These are phyloP conservation scores for Adelges cooleyi DNA, from an alignment of 1,140 invertebrate species.

Conservation along the genomic window DNA sequence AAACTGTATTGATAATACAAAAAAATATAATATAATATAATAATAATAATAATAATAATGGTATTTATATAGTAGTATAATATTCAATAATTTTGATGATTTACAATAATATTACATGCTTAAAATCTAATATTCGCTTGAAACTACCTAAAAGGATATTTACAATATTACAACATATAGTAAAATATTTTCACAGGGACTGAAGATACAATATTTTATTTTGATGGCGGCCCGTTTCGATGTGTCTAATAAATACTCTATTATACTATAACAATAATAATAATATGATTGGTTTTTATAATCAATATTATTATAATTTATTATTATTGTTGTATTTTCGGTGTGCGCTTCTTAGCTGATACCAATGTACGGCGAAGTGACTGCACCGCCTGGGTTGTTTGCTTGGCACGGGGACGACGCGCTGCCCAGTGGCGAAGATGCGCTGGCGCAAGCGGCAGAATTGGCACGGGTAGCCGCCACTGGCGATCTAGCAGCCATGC, in stretches of 20 bases:
- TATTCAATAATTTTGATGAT: conserved; percentile 21
- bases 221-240: too few relatives aligned
- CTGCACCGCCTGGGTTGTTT: not conserved
- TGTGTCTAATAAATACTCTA: too few relatives aligned
- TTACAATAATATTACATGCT: not conserved
- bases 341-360: not conserved
- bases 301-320: not conserved
- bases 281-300: not conserved
- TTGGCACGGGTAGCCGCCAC: conserved; percentile 57
- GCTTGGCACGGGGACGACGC: conserved; percentile 39
- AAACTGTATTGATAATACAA: too few relatives aligned
- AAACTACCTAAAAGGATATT: not conserved
- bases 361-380: conserved; percentile 20
- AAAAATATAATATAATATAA: too few relatives aligned
- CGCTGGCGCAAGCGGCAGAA: conserved; percentile 48
- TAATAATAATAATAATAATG: not conserved
- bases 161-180: too few relatives aligned
- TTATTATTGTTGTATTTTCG: not conserved
- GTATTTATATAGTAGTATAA: not conserved
- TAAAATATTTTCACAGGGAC: too few relatives aligned
- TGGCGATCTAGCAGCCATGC: conserved; percentile 46
- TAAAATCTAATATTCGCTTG: not conserved
- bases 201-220: too few relatives aligned
- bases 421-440: conserved; percentile 58
- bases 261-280: too few relatives aligned